Percentiles rank a stretch among this genome's conserved stretches.
These are phyloP conservation scores for Stegana nigrithorax DNA, from an alignment of 2,888 invertebrate genomes.

Conservation along the genomic window DNA sequence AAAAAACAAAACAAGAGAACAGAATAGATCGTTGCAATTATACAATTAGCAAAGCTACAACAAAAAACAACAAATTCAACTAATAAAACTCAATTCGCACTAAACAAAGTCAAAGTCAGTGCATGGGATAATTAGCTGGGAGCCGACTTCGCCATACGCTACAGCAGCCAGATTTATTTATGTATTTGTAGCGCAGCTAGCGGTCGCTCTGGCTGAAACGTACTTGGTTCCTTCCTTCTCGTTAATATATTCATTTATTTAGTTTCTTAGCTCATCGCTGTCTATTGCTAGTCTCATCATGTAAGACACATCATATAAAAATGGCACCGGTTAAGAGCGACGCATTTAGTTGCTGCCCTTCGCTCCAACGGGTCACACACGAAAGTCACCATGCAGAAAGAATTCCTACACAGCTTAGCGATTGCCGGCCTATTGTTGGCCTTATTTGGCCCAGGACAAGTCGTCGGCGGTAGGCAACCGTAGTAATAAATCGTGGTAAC, in stretches of 20 bases:
- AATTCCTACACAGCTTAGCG: no score
- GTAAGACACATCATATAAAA: background rate
- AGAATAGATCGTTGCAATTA: background rate
- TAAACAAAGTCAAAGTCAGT: background rate
- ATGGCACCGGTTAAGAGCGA: background rate
- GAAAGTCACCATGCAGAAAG: no score
- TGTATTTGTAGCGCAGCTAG: background rate
- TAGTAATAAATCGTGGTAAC: background rate
- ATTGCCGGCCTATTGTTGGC: no score
- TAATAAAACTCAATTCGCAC: background rate
- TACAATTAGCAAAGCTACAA: background rate
- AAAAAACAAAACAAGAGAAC: no score
- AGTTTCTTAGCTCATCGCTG: background rate
- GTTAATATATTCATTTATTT: no score
- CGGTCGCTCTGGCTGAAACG: no score
- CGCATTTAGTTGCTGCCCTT: constrained; percentile 1
- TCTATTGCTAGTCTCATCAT: background rate
- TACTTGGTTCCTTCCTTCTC: no score
- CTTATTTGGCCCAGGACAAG: background rate
- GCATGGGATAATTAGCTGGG: no score
- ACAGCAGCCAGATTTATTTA: no score
- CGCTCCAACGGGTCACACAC: no score
- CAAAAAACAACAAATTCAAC: background rate
- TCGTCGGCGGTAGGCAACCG: constrained; percentile 23
- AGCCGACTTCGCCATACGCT: no score